phyloP scores from a whole-genome alignment of 2,888 invertebrate species.

The Drosophila suboccidentalis region DNA sequence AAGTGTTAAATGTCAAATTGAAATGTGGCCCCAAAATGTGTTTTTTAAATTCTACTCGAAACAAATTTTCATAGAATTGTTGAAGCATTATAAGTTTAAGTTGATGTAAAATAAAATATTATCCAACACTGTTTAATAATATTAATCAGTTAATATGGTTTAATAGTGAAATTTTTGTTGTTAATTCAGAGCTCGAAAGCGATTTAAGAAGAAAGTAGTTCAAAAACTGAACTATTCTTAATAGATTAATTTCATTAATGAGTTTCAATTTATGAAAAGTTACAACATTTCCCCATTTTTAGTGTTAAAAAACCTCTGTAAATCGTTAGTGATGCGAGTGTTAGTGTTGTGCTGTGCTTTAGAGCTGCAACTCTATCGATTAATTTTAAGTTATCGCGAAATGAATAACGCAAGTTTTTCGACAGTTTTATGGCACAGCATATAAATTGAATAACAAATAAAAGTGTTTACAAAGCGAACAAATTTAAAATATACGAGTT shows the following conservation, averaged over 20 bases:
- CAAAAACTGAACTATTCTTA: background rate
- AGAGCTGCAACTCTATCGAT: constrained; percentile 5
- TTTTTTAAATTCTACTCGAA: background rate
- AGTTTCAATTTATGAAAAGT: background rate
- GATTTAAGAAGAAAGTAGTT: background rate
- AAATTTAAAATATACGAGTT: constrained; percentile 7
- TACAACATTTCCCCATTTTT: background rate
- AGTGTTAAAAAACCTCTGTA: background rate
- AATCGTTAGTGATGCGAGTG: background rate
- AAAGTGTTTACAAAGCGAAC: constrained; percentile 26
- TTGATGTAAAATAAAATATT: background rate
- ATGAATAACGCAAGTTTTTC: background rate
- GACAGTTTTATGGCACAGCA: background rate
- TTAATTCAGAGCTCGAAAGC: too few species aligned
- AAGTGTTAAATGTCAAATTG: background rate
- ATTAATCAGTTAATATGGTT: background rate
- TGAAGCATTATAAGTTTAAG: background rate
- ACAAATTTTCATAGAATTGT: background rate
- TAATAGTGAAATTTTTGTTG: background rate
- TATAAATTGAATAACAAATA: background rate
- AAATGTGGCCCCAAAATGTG: background rate
- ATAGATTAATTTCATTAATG: background rate
- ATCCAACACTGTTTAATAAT: constrained; percentile 1
- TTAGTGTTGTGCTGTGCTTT: background rate
- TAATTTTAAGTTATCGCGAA: too few species aligned